Conservation (phyloP, 2,797 vertebrate genomes). For the Poecilia wingei region DNA sequence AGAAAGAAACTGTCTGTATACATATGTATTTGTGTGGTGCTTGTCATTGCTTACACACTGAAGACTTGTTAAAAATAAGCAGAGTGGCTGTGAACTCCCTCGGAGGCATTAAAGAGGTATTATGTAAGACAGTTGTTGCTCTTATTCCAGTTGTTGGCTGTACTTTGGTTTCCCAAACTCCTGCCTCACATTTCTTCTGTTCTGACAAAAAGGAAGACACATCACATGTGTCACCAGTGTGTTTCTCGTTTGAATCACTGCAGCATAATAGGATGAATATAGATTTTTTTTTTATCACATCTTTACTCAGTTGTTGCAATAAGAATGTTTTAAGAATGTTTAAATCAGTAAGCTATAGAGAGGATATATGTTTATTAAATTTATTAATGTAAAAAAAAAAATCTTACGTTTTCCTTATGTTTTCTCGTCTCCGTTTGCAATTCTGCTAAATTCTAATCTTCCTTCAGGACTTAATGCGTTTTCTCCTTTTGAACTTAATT, state of each 20-base stretch:
- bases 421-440: too few species aligned
- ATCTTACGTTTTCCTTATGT: too few species aligned
- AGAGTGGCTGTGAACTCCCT: conserved; percentile 43
- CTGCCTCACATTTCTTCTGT: conserved; percentile 10
- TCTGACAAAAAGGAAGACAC: conserved; percentile 4
- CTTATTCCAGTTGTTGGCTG: conserved; percentile 28
- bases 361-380: too few species aligned
- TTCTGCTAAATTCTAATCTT: too few species aligned
- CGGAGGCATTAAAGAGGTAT: conserved; percentile 28
- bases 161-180: conserved; percentile 24
- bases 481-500: too few species aligned
- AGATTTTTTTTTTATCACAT: not conserved
- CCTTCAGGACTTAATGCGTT: too few species aligned
- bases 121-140: conserved; percentile 40
- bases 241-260: not conserved
- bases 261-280: conserved; percentile 10
- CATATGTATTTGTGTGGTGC: conserved; percentile 13
- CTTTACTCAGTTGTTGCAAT: conserved; percentile 13
- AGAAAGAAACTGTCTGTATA: not conserved
- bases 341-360: conserved; percentile 20
- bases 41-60: conserved; percentile 33
- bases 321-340: conserved; percentile 13
- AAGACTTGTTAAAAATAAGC: conserved; percentile 43
- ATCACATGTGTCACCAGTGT: conserved; percentile 13
- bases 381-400: too few species aligned